Evolutionary conservation across 1,140 invertebrate genomes (phyloP), one percentile per base, ranked within the genome.

Genomic region (Andrena cerasifolii): DNA sequence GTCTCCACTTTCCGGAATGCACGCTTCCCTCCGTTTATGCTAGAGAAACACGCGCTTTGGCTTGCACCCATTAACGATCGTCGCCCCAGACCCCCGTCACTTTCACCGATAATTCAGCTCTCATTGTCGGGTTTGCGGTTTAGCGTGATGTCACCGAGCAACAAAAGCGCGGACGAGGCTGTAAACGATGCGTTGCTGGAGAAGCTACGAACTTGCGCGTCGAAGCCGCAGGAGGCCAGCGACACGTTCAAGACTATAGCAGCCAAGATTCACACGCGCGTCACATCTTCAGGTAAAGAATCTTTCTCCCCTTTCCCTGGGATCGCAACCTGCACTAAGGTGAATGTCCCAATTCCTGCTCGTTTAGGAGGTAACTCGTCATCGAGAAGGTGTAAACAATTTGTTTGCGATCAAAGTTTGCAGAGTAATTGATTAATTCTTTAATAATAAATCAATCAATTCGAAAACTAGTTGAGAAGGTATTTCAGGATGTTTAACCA

Each of bases 211-310:
- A 75, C 43, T 18, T 88, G 82, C 75, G 86, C 89, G 54, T 85
- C 89, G 18, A 91, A 91, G 66, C 85, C 92, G 33, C 92, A 93
- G n/a, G 94, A 94, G 79, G 89, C 91, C 82, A 87, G 90, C 7
- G 94, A 94, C 72, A 90, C 92, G 21, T 91, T 94, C 70, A 90
- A 93, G 28, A 90, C 90, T 36, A 90, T 93, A 68, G 91, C 93
- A 45, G 90, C 93, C 8, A 91, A 93, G 76, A 92, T 94, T 87
- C 93, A 94, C 83, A 89, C 93, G 16, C 91, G 94, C 3, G 86
- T 94, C 80, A 93, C 93, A 3, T 93, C 93, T 40, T 93, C 94
- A 81, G 94, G 94, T 94, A 91, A 83, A 33, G 33, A 66, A 49
- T 36, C 68, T 78, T 40, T 43, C 3, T 21, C 8, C 0, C n/a